These are phyloP conservation scores for Desmophyllum pertusum DNA, from an alignment of 92 coral and sea anemone species.

Conservation along the genomic window DNA sequence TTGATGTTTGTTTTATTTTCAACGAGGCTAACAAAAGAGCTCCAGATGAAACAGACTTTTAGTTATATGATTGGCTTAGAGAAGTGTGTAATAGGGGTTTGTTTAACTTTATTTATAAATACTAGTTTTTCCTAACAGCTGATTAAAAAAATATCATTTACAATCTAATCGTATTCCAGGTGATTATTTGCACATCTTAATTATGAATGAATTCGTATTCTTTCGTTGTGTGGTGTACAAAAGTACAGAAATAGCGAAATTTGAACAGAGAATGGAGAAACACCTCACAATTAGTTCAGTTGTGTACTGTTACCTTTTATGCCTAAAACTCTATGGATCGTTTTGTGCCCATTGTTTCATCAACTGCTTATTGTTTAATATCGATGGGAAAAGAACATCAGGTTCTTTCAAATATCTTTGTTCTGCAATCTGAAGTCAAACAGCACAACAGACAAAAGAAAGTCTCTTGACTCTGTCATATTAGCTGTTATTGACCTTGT, in stretches of 20 bases:
- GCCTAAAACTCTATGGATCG: no score
- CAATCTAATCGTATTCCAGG: neutral
- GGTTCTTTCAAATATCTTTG: neutral
- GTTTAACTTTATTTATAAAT: neutral
- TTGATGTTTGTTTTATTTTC: neutral
- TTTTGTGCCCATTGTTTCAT: no score
- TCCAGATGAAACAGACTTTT: neutral
- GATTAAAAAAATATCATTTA: neutral
- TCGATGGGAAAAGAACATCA: neutral
- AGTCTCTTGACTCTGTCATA: neutral
- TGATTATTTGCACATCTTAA: neutral
- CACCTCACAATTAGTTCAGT: no score
- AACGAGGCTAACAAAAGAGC: neutral
- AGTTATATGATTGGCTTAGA: neutral
- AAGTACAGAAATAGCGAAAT: no score
- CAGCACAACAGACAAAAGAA: slow-evolving; percentile 1
- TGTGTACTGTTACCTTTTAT: no score
- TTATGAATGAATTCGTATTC: no score
- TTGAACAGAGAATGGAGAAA: no score
- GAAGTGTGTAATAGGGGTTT: neutral
- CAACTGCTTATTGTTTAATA: neutral
- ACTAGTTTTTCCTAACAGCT: neutral
- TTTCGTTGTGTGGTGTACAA: no score
- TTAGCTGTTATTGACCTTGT: neutral
- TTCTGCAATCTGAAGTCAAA: no score